phyloP scores from a whole-genome alignment of 2,113 vertebrate species.

The Naja naja region DNA sequence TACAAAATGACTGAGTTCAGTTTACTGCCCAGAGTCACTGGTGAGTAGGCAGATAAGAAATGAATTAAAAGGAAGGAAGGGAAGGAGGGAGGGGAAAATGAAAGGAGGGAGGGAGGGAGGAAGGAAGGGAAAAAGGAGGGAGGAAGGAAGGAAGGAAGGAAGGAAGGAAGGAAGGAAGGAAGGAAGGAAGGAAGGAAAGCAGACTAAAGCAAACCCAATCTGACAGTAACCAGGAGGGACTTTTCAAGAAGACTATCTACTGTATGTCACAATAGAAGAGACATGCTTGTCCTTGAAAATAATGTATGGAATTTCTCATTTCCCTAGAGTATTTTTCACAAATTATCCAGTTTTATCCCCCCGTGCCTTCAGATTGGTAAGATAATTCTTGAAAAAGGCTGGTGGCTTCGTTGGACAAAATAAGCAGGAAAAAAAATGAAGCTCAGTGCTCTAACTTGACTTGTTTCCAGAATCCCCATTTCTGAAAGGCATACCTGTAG shows the following conservation, averaged over 20 bases:
- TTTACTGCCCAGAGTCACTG: background rate
- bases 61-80: background rate
- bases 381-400: no score
- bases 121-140: fast-evolving
- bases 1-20: background rate
- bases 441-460: no score
- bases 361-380: no score
- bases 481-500: no score
- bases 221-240: background rate
- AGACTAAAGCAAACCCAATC: background rate
- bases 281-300: background rate
- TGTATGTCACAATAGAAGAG: background rate
- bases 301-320: background rate
- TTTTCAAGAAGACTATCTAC: background rate
- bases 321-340: background rate
- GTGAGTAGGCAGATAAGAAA: background rate
- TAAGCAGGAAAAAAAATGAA: no score
- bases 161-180: background rate
- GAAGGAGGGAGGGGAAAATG: background rate
- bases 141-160: background rate
- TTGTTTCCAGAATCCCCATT: no score
- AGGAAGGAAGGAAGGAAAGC: no score
- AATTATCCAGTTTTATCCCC: no score
- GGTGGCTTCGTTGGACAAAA: no score
- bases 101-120: no score